phyloP scores from a whole-genome alignment of 2,888 invertebrate genomes.

The Gnatocerus cornutus region DNA sequence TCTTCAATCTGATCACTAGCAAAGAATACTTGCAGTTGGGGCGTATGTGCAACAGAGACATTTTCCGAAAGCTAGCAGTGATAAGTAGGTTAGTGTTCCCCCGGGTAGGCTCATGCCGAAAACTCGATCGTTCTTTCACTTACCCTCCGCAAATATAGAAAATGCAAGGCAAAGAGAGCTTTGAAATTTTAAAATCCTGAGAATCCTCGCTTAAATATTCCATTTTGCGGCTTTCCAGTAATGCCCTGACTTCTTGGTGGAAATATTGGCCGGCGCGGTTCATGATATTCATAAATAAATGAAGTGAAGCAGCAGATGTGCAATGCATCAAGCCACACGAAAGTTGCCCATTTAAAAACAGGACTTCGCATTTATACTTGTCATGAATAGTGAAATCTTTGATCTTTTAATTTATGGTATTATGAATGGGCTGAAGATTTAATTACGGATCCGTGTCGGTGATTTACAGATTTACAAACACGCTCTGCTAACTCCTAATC shows the following conservation, averaged over 20 bases:
- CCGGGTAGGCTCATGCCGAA: slow-evolving; percentile 57
- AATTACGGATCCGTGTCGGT: slow-evolving; percentile 50
- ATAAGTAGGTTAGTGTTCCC: slow-evolving; percentile 63
- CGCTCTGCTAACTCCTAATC: slow-evolving; percentile 51
- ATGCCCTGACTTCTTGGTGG: slow-evolving; percentile 53
- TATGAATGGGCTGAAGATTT: slow-evolving; percentile 58
- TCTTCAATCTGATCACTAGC: too few relatives aligned
- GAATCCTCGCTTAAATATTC: slow-evolving; percentile 62
- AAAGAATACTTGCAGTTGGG: slow-evolving; percentile 19
- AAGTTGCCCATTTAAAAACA: slow-evolving; percentile 48
- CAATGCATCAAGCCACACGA: slow-evolving; percentile 53
- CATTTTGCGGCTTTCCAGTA: slow-evolving; percentile 59
- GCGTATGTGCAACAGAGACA: slow-evolving; percentile 33
- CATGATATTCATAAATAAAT: slow-evolving; percentile 64
- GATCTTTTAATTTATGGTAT: slow-evolving; percentile 61
- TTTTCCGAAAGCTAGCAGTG: slow-evolving; percentile 54
- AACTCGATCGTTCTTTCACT: slow-evolving; percentile 62
- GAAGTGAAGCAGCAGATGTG: slow-evolving; percentile 52
- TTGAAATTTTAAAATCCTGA: slow-evolving; percentile 64
- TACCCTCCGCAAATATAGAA: slow-evolving; percentile 63
- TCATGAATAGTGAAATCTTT: slow-evolving; percentile 57
- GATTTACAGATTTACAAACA: slow-evolving; percentile 54
- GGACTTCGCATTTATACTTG: slow-evolving; percentile 51
- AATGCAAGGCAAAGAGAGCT: slow-evolving; percentile 59
- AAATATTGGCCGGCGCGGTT: slow-evolving; percentile 56